A percentile compares a stretch with the other conserved stretches of the same genome.
These are phyloP conservation scores for Carassius carassius DNA, from an alignment of 2,113 vertebrate species.

Conservation along the genomic window DNA sequence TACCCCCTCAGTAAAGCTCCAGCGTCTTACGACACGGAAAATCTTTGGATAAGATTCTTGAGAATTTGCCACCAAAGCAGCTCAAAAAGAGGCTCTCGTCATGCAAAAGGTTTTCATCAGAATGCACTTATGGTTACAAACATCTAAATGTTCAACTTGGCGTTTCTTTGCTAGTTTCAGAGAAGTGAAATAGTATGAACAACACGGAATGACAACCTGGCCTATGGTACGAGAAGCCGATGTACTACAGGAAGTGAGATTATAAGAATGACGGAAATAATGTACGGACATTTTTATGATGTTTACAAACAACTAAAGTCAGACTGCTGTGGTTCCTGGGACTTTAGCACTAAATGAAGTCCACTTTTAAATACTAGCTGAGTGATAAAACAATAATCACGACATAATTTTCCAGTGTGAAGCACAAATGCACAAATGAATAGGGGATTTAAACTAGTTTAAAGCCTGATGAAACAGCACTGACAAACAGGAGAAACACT, in stretches of 20 bases:
- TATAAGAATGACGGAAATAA: neutral
- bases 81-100: neutral
- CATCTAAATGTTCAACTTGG: neutral
- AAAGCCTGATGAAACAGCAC: too few species aligned
- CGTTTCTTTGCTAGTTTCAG: neutral
- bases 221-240: neutral
- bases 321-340: neutral
- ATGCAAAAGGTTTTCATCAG: neutral
- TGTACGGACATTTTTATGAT: neutral
- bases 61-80: slow-evolving; percentile 16
- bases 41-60: neutral
- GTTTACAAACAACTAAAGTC: neutral
- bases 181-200: neutral
- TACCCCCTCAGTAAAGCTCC: neutral
- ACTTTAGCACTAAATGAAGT: neutral
- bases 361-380: too few species aligned
- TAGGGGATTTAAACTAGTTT: too few species aligned
- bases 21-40: neutral
- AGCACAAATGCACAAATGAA: too few species aligned
- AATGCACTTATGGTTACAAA: neutral
- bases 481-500: too few species aligned
- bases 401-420: too few species aligned
- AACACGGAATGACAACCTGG: neutral
- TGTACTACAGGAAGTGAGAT: neutral
- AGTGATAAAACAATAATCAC: too few species aligned